Conservation (phyloP, 92 coral and sea anemone species). For the Phenganax stokvisi region DNA sequence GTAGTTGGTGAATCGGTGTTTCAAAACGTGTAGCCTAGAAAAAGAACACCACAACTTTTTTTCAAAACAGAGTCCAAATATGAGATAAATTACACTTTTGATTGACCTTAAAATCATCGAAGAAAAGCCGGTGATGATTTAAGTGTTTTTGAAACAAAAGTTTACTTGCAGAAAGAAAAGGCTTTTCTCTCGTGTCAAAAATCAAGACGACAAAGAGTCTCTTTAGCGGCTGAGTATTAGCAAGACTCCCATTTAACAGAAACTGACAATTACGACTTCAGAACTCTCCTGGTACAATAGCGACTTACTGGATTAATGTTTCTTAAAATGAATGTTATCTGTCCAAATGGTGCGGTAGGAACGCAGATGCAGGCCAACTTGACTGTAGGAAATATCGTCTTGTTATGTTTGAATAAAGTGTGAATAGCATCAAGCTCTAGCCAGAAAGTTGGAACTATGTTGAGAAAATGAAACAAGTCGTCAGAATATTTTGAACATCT, state of each 20-base stretch:
- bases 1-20: conserved; percentile 2
- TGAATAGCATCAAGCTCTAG: conserved; percentile 18
- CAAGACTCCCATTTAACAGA: too few species aligned
- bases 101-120: too few species aligned
- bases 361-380: conserved; percentile 69
- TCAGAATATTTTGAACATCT: neutral
- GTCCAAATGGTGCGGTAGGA: conserved; percentile 85
- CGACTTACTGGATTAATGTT: conserved; percentile 68
- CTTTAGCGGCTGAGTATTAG: too few species aligned
- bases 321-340: conserved; percentile 76
- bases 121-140: too few species aligned
- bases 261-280: too few species aligned
- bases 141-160: too few species aligned
- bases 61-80: too few species aligned
- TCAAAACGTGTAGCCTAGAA: conserved; percentile 9
- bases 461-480: neutral
- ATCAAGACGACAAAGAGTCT: too few species aligned
- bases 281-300: neutral
- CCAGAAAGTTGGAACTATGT: conserved; percentile 14
- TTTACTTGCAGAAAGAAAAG: too few species aligned
- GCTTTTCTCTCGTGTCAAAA: too few species aligned
- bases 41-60: neutral
- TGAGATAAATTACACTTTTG: too few species aligned
- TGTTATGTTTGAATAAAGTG: conserved; percentile 12
- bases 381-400: conserved; percentile 57